Evolutionary conservation across 2,113 vertebrate genomes (phyloP).

Genomic region (Tragelaphus strepsiceros): DNA sequence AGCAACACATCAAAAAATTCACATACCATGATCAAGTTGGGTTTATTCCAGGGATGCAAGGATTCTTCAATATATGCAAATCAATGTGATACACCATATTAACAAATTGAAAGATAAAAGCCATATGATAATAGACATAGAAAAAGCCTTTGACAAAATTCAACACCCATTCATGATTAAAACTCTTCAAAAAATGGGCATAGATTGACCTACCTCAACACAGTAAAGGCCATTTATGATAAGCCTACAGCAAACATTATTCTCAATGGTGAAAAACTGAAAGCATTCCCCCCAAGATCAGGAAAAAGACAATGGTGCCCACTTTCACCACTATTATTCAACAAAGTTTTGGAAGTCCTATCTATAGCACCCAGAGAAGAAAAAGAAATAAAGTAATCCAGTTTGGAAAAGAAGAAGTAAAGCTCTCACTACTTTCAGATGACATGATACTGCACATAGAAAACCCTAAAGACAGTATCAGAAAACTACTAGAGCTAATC

Average conservation of each 20-base stretch:
- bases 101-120: not conserved
- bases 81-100: not conserved
- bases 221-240: not conserved
- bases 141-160: not conserved
- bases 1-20: not conserved
- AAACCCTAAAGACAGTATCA: not conserved
- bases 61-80: not conserved
- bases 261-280: not conserved
- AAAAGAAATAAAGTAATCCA: not conserved
- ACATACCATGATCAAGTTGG: not conserved
- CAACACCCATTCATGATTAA: not conserved
- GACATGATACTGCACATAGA: not conserved
- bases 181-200: not conserved
- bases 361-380: not conserved
- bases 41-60: not conserved
- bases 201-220: not conserved
- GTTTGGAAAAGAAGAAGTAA: not conserved
- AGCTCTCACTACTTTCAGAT: not conserved
- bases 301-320: not conserved
- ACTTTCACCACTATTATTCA: not conserved
- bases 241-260: not conserved
- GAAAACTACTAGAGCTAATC: not conserved
- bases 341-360: not conserved
- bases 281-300: not conserved
- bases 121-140: not conserved